Evolutionary conservation across 2,888 invertebrate genomes (phyloP).

Genomic region (Physocephala rufipes): DNA sequence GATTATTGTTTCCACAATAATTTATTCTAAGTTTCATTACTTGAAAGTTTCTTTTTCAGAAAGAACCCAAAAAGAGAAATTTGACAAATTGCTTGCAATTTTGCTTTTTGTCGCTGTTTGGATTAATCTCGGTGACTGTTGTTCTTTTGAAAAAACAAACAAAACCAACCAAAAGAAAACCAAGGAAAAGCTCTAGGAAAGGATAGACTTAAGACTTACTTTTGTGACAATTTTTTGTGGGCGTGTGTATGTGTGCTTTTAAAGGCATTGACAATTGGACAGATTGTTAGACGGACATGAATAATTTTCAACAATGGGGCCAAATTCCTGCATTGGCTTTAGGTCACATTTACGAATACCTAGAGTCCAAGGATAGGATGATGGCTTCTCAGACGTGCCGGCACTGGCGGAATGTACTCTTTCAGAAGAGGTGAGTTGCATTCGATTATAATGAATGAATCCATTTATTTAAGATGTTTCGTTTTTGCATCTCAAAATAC

Average conservation of each 20-base stretch:
- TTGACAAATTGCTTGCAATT: conserved; percentile 18
- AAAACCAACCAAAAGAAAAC: background rate
- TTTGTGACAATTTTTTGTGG: background rate
- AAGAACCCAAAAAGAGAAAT: conserved; percentile 13
- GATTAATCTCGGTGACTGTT: conserved; percentile 7
- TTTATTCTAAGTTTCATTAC: conserved; percentile 16
- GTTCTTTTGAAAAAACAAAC: conserved; percentile 1
- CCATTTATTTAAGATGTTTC: no score
- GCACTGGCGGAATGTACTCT: conserved; percentile 69
- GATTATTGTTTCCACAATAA: conserved; percentile 34
- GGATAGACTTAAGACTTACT: conserved; percentile 1
- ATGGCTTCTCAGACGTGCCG: conserved; percentile 69
- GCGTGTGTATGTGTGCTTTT: conserved; percentile 10
- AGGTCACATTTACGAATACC: conserved; percentile 66
- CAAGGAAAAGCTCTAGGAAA: background rate
- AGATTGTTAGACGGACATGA: conserved; percentile 32
- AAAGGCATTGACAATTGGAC: background rate
- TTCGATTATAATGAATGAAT: no score
- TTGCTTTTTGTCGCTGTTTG: conserved; percentile 13
- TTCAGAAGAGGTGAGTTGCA: conserved; percentile 64
- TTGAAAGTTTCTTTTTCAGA: conserved; percentile 25
- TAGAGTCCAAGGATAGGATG: conserved; percentile 66
- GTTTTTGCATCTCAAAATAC: conserved; percentile 52
- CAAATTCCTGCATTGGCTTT: conserved; percentile 65
- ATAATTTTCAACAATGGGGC: conserved; percentile 56